Evolutionary conservation across 2,888 invertebrate species (phyloP), one percentile per base, ranked within the genome.

Genomic region (Aphodius sticticus): DNA sequence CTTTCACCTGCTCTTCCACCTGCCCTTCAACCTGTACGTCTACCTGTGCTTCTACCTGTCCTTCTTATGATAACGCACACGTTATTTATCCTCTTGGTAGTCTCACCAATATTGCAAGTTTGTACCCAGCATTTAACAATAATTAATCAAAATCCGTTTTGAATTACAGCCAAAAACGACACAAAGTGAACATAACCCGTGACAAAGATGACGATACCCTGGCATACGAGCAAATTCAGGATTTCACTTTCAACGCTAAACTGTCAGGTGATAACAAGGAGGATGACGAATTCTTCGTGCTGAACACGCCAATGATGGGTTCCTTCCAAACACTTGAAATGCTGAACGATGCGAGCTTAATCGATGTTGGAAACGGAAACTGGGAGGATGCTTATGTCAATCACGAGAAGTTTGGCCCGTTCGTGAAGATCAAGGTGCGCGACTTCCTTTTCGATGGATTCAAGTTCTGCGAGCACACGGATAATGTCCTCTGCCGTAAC

Each of bases 381-480:
- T 79, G 79, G 79, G n/a, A 71, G n/a, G 6, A 69, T 69, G 76
- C 79, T 15, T 79, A 76, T 36, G 7, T 2, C 9, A 36, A 35
- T 14, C 35, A 77, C 36, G 35, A 71, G 0, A 69, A 71, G 9
- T 6, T 35, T 5, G 74, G 74, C 15, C 74, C 74, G 2, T 79
- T 79, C 16, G 35, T 79, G 14, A 79, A 89, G 0, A 90, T 91
- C 0, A 90, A 90, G 0, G 92, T 92, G 0, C 87, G 90, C 0
- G 91, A 93, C 77, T 88, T 93, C 69, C 87, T 94, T 6, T 93
- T 94, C 83, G 91, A 92, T 37, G 94, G 94, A 0, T 88, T 92
- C 2, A 86, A 88, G 0, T 86, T 93, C 72, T 93, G 93, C 83
- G 38, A 69, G 16, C 12, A 15, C 15, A 38, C 7, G 6, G 9